A percentile compares a stretch with the other conserved stretches of the same genome.
Conservation (phyloP, 2,797 vertebrate genomes). For the Chanos chanos region DNA sequence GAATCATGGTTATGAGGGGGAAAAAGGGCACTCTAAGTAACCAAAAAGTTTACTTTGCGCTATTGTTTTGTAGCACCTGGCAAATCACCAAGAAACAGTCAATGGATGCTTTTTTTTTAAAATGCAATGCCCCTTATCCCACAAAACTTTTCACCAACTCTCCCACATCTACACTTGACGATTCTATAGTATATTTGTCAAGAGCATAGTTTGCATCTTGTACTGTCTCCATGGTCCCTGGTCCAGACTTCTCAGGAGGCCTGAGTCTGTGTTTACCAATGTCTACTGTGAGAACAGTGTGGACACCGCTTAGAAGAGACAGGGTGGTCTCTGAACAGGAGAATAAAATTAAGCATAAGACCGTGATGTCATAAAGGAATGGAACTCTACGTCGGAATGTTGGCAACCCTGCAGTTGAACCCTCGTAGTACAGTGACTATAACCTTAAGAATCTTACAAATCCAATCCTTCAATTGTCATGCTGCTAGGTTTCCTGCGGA, state of each 20-base stretch:
- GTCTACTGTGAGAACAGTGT: constrained; percentile 55
- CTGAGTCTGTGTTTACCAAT: constrained; percentile 63
- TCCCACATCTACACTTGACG: constrained; percentile 51
- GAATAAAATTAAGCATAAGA: not conserved
- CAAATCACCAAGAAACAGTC: constrained; percentile 66
- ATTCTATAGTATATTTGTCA: constrained; percentile 62
- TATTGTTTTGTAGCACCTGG: constrained; percentile 63
- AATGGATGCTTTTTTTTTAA: constrained; percentile 56
- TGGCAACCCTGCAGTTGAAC: no score
- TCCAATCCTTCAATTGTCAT: no score
- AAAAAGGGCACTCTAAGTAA: constrained; percentile 52
- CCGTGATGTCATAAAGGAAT: no score
- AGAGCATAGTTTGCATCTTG: constrained; percentile 59
- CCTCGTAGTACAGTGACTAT: no score
- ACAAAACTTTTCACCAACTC: constrained; percentile 44
- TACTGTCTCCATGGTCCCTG: constrained; percentile 62
- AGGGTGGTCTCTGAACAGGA: not conserved
- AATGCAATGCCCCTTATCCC: constrained; percentile 39
- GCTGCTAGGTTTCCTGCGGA: no score
- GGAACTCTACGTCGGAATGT: no score
- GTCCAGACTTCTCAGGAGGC: constrained; percentile 27
- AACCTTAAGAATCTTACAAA: no score
- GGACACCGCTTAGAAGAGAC: constrained; percentile 28
- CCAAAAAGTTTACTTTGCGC: constrained; percentile 67
- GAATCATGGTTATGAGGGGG: constrained; percentile 10